These are phyloP conservation scores for Zeus faber DNA, from an alignment of 2,113 vertebrate species.

Conservation along the genomic window DNA sequence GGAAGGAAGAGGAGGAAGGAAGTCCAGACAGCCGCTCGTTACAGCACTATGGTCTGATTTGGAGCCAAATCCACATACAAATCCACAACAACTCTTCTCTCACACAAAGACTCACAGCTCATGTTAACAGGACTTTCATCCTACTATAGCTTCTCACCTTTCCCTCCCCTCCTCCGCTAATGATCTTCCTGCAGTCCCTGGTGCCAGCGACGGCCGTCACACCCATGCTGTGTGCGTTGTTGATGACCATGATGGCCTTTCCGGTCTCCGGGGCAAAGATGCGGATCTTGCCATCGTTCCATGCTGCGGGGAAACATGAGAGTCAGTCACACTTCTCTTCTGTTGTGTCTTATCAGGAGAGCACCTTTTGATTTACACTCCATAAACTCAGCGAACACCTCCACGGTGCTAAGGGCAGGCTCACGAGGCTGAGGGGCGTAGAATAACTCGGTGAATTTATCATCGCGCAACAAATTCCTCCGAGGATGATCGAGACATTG, in stretches of 20 bases:
- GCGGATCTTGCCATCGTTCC: conserved; percentile 86
- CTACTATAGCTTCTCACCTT: conserved; percentile 68
- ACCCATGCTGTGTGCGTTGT: conserved; percentile 79
- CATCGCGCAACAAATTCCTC: too few relatives aligned
- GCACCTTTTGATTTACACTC: too few relatives aligned
- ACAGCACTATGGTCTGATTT: too few relatives aligned
- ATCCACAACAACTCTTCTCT: too few relatives aligned
- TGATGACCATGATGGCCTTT: conserved; percentile 67
- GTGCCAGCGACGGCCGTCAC: conserved; percentile 81
- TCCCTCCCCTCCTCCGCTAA: conserved; percentile 88
- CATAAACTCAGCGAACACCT: background rate
- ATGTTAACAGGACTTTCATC: too few relatives aligned
- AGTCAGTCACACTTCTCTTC: background rate
- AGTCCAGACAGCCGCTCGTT: too few relatives aligned
- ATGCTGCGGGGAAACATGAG: conserved; percentile 69
- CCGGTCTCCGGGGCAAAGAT: conserved; percentile 83
- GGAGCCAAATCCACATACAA: too few relatives aligned
- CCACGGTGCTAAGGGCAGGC: background rate
- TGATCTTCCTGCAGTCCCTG: conserved; percentile 76
- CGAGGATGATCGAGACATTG: too few relatives aligned
- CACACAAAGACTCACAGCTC: too few relatives aligned
- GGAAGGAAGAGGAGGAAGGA: too few relatives aligned
- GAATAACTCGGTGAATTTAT: too few relatives aligned
- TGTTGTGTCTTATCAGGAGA: too few relatives aligned
- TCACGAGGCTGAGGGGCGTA: background rate